Evolutionary conservation across 2,797 vertebrate species (phyloP), one percentile per base, ranked within the genome.

Genomic region (Danio kyathit): DNA sequence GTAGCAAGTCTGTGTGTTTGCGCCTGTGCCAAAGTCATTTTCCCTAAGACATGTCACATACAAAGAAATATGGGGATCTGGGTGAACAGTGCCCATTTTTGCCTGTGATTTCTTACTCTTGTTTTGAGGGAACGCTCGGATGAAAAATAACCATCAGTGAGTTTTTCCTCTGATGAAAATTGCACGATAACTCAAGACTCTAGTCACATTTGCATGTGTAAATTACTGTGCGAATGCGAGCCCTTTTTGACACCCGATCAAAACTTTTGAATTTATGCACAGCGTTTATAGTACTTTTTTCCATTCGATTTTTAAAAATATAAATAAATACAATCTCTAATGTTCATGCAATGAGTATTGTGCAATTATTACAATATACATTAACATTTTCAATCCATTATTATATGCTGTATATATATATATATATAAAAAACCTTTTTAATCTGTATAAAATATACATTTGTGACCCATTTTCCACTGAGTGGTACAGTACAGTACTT

Each of bases 1-100:
- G 79, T 82, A 64, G 80, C 73, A 56, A 71, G 69, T 59, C 57
- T 66, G 51, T 79, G 71, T 65, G 76, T 82, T 78, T 79, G 72
- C 14, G 19, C 52, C 43, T 56, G 73, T 60, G 82, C 69, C 52
- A 80, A 69, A 75, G 82, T 84, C 70, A 56, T 74, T 74, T 76
- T 77, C 65, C 43, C 49, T 64, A 72, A 70, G 81, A 63, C 57
- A 19, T 67, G 79, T 74, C 71, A 66, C 52, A 74, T 74, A 66
- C 70, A 56, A 59, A 54, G 51, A 74, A 40, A 57, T 74, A 21
- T 67, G 21, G 60, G 59, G 82, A 76, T 65, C 61, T 74, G 43
- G 71, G 29, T 66, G 43, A 80, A 59, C 61, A 41, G 16, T 65
- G 40, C 16, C 51, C 51, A 38, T 63, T 56, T 73, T 14, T 80